A percentile compares a stretch with the other conserved stretches of the same genome.
phyloP scores from a whole-genome alignment of 2,113 vertebrate genomes.

The Columba janthina region DNA sequence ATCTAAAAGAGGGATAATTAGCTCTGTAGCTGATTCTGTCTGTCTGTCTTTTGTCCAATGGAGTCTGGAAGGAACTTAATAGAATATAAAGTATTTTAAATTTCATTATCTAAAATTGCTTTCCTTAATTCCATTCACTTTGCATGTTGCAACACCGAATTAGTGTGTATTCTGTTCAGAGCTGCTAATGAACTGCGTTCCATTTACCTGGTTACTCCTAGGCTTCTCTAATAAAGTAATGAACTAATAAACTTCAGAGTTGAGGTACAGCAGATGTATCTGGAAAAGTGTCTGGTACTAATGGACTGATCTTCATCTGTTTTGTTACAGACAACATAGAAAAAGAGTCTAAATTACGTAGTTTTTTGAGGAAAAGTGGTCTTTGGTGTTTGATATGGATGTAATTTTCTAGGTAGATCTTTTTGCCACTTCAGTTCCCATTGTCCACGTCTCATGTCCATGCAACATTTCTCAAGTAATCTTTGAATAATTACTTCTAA shows the following conservation, averaged over 20 bases:
- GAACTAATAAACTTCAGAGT: conserved; percentile 54
- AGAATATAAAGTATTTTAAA: conserved; percentile 56
- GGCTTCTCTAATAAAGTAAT: conserved; percentile 40
- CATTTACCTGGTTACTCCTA: conserved; percentile 53
- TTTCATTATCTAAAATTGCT: conserved; percentile 62
- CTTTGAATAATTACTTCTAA: background rate
- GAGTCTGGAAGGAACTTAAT: conserved; percentile 61
- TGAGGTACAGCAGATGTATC: conserved; percentile 53
- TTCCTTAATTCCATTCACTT: conserved; percentile 59
- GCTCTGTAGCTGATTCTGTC: conserved; percentile 49
- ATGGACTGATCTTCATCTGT: conserved; percentile 18
- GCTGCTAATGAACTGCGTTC: conserved; percentile 55
- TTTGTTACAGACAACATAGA: background rate
- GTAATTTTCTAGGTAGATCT: background rate
- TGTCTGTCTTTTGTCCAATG: conserved; percentile 51
- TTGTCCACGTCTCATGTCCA: background rate
- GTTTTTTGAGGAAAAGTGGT: background rate
- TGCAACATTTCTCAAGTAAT: background rate
- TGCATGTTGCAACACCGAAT: conserved; percentile 51
- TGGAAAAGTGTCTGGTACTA: conserved; percentile 56
- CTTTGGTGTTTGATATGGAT: background rate
- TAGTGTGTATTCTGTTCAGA: conserved; percentile 40
- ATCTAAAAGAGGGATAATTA: conserved; percentile 65
- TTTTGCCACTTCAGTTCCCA: background rate
- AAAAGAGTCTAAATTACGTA: background rate